These are phyloP conservation scores for Nasonia oneida DNA, from an alignment of 2,888 invertebrate genomes.

Conservation along the genomic window DNA sequence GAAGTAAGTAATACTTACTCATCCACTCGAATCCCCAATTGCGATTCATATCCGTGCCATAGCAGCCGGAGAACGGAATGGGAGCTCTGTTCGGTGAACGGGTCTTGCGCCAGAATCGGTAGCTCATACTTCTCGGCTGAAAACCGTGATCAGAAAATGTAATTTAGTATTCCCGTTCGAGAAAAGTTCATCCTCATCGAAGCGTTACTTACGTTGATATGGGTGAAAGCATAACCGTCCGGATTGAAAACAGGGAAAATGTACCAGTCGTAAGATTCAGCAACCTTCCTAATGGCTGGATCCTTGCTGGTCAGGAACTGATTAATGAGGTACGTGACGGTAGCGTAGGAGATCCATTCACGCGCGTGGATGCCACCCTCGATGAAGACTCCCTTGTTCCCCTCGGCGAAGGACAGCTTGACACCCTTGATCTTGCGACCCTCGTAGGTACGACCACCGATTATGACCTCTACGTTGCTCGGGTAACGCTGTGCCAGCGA, in stretches of 20 bases:
- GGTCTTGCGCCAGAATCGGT: constrained; percentile 83
- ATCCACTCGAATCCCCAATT: constrained; percentile 88
- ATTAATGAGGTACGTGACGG: constrained; percentile 83
- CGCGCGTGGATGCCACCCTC: constrained; percentile 86
- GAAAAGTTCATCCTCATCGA: no score
- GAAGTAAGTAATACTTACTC: constrained; percentile 75
- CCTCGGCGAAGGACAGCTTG: constrained; percentile 73
- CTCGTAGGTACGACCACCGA: constrained; percentile 61
- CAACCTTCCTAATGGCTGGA: constrained; percentile 79
- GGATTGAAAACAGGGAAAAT: constrained; percentile 88
- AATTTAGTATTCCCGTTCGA: no score
- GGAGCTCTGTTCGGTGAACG: constrained; percentile 63
- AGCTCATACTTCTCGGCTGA: constrained; percentile 72
- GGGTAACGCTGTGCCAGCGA: constrained; percentile 79
- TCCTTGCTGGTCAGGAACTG: constrained; percentile 83
- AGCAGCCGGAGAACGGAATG: constrained; percentile 72
- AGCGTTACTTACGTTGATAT: constrained; percentile 75
- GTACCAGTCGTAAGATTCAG: constrained; percentile 86
- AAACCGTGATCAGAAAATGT: constrained; percentile 42
- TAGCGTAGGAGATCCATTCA: constrained; percentile 88
- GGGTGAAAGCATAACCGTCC: constrained; percentile 88
- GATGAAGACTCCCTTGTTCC: constrained; percentile 82
- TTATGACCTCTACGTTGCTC: constrained; percentile 57
- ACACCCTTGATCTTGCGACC: constrained; percentile 65
- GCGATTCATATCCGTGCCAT: constrained; percentile 88